These are phyloP conservation scores for Melieria crassipennis DNA, from an alignment of 2,888 invertebrate species.

Conservation along the genomic window DNA sequence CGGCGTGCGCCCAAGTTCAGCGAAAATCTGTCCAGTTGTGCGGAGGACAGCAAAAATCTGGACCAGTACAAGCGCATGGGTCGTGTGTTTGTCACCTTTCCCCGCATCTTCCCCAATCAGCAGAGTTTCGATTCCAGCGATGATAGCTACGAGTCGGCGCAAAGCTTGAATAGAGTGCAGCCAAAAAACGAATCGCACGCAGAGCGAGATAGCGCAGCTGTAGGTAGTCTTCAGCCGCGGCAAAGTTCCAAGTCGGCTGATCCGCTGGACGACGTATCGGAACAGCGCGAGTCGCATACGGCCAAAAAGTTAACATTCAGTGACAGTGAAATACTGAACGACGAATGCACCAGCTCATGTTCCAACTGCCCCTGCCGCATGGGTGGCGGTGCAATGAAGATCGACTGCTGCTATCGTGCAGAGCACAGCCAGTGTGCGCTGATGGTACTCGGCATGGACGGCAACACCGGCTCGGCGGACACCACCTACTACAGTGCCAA, in stretches of 20 bases:
- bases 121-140: constrained; percentile 44
- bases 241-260: constrained; percentile 69
- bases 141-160: constrained; percentile 59
- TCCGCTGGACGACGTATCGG: constrained; percentile 66
- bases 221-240: constrained; percentile 40
- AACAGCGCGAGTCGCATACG: constrained; percentile 41
- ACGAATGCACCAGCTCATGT: constrained; percentile 58
- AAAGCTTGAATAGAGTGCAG: constrained; percentile 49
- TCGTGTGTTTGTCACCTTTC: constrained; percentile 66
- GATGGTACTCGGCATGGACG: constrained; percentile 25
- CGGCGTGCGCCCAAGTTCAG: constrained; percentile 74
- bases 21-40: constrained; percentile 73
- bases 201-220: neutral
- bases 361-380: constrained; percentile 59
- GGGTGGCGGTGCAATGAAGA: constrained; percentile 38
- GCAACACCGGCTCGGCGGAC: constrained; percentile 56
- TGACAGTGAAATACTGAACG: constrained; percentile 62
- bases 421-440: constrained; percentile 54
- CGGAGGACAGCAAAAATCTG: constrained; percentile 72
- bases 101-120: constrained; percentile 53
- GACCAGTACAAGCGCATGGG: constrained; percentile 69
- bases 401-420: constrained; percentile 54
- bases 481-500: constrained; percentile 65
- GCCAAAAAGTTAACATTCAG: constrained; percentile 63
- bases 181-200: constrained; percentile 33